Evolutionary conservation across 2,113 vertebrate genomes (phyloP), one percentile per base, ranked within the genome.

Genomic region (Hyperopisus bebe): DNA sequence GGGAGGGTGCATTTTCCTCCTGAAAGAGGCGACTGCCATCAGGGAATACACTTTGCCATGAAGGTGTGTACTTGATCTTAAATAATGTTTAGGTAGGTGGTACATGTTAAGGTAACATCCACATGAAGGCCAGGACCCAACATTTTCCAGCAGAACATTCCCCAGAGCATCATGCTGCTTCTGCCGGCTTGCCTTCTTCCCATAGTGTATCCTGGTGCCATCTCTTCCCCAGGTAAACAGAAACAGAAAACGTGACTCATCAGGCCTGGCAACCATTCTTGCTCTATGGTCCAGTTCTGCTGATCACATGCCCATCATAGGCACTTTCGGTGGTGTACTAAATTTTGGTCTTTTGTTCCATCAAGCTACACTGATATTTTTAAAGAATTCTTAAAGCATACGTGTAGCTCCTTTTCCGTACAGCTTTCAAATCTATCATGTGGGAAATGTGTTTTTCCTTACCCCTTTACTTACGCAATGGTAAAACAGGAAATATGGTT

Each of bases 361-460:
- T 31, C 62, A 70, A 70, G n/a, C 2, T 42, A 6, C 6, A 39
- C 5, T 77, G 6, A 35, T 39, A 39, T 39, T 77, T 74, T 17
- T 39, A 39, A 17, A 77, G 35, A 77, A 35, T 77, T 77, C 15
- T 39, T 5, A 35, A 39, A 84, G 19, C 3, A 48, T 13, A n/a
- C 2, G 9, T 17, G 10, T n/a, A 1, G 53, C n/a, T 89, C 89
- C 51, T 89, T 66, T 89, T 86, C 24, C 53, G 42, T 89, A 66
- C 82, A 89, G 84, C 53, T 70, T 31, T 70, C 62, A 31, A 31
- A 70, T 70, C 9, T 70, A 9, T 70, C 62, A 70, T 13, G 62
- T 31, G n/a, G n/a, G 0, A 70, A 31, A 13, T 31, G n/a, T 66
- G 10, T 5, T 70, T 70, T 31, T 31, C n/a, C 31, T 66, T 70